Evolutionary conservation across 1,140 invertebrate species (phyloP).

Genomic region (Thaumatotibia leucotreta): DNA sequence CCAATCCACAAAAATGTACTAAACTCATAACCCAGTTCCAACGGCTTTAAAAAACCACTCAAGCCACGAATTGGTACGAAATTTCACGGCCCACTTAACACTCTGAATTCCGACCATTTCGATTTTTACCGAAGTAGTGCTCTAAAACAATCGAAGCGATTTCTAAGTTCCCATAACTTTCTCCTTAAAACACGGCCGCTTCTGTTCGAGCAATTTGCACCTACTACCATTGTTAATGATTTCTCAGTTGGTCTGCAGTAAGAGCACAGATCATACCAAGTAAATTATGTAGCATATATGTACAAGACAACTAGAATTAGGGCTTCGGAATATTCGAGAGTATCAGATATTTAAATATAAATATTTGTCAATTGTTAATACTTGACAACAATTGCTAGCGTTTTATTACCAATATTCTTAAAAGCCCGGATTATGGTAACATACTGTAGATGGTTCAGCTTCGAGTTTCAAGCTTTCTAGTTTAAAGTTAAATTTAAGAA

Average conservation of each 20-base stretch:
- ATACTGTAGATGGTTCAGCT: no score
- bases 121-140: constrained; percentile 17
- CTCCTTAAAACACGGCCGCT: constrained; percentile 36
- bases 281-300: no score
- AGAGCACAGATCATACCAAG: neutral
- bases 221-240: constrained; percentile 45
- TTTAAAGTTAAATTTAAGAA: no score
- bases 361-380: no score
- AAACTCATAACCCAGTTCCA: neutral
- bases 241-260: constrained; percentile 24
- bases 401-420: no score
- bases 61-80: constrained; percentile 23
- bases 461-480: no score
- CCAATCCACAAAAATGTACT: neutral
- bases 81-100: constrained; percentile 47
- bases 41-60: neutral
- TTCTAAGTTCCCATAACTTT: constrained; percentile 64
- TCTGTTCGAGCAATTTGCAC: constrained; percentile 41
- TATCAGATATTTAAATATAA: no score
- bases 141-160: constrained; percentile 42
- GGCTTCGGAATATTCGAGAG: no score
- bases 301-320: no score
- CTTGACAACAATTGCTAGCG: no score
- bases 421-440: no score
- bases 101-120: constrained; percentile 33